These are phyloP conservation scores for Diaphora mendica DNA, from an alignment of 2,888 invertebrate species.

Conservation along the genomic window DNA sequence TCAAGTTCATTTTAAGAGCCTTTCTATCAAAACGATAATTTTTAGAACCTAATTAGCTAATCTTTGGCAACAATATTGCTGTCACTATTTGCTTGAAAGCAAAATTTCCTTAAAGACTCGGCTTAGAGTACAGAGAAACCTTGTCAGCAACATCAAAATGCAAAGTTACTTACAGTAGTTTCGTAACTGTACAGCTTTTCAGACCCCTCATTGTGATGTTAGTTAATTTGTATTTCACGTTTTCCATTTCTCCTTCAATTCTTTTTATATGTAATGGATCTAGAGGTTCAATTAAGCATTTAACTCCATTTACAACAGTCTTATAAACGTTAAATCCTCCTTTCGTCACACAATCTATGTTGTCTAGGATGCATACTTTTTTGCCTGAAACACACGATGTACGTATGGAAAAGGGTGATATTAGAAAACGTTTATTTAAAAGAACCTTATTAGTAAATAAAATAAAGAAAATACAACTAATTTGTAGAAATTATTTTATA, in stretches of 20 bases:
- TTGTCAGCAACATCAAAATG: no score
- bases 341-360: slow-evolving; percentile 1
- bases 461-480: no score
- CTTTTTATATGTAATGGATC: slow-evolving; percentile 1
- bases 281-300: neutral
- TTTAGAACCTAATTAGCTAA: no score
- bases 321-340: neutral
- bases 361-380: slow-evolving; percentile 6
- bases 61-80: no score
- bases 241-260: neutral
- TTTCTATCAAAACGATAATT: no score
- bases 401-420: no score
- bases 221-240: neutral
- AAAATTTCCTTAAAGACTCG: no score
- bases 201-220: slow-evolving; percentile 7
- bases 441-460: no score
- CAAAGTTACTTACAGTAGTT: neutral
- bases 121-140: no score
- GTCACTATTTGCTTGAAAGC: neutral
- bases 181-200: neutral
- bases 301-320: neutral
- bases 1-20: no score
- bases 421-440: no score
- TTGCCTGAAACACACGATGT: slow-evolving; percentile 1
- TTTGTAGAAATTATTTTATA: no score